Evolutionary conservation across 1,140 invertebrate species (phyloP).

Genomic region (Pararge aegeria): DNA sequence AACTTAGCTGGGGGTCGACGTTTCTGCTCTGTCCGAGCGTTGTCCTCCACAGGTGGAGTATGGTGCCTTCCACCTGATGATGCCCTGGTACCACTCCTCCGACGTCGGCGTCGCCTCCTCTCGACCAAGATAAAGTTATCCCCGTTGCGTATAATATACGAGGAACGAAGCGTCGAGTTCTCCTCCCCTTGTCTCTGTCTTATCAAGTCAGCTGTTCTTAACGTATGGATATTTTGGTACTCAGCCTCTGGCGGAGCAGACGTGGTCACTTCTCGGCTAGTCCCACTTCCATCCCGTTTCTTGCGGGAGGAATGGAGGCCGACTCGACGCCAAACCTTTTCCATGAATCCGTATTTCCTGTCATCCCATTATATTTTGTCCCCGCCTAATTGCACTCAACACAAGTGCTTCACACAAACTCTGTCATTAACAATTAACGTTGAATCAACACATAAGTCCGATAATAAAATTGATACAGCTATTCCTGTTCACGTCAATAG

Average conservation of each 20-base stretch:
- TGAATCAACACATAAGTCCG: conserved; percentile 24
- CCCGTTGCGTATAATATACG: conserved; percentile 76
- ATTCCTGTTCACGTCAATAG: conserved; percentile 23
- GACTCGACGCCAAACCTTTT: conserved; percentile 79
- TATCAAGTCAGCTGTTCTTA: conserved; percentile 74
- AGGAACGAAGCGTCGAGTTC: conserved; percentile 72
- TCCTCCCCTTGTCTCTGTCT: conserved; percentile 68
- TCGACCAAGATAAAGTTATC: conserved; percentile 78
- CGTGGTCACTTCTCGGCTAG: conserved; percentile 62
- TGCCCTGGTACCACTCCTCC: conserved; percentile 69
- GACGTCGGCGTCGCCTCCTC: conserved; percentile 63
- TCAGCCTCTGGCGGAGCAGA: conserved; percentile 62
- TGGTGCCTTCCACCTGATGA: conserved; percentile 68
- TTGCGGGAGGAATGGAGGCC: conserved; percentile 79
- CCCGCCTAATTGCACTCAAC: conserved; percentile 29
- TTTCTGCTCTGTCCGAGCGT: conserved; percentile 62
- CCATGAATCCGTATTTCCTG: conserved; percentile 75
- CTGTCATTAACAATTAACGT: conserved; percentile 26
- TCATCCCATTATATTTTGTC: conserved; percentile 72
- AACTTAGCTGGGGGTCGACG: conserved; percentile 70
- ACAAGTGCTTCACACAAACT: conserved; percentile 33
- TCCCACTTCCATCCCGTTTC: conserved; percentile 77
- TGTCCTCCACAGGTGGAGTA: conserved; percentile 64
- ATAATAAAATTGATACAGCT: conserved; percentile 7
- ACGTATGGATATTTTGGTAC: conserved; percentile 73